Conservation (phyloP, 2,888 invertebrate genomes). For the Cephus pygmeus region DNA sequence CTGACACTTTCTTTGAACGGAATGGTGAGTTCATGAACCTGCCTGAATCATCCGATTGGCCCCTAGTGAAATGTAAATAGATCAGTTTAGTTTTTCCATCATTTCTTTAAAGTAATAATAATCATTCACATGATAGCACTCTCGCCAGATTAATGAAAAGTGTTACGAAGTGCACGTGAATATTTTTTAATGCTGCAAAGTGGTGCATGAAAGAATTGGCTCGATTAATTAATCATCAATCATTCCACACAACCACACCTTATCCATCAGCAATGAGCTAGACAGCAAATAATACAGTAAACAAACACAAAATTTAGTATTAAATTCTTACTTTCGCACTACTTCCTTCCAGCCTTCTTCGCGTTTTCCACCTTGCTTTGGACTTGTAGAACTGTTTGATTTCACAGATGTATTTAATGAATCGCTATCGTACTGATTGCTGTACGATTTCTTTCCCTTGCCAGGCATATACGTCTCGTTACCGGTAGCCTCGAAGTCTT, state of each 20-base stretch:
- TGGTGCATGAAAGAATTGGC: constrained; percentile 20
- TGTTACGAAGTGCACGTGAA: not conserved
- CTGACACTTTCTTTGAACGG: constrained; percentile 91
- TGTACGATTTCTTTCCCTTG: constrained; percentile 62
- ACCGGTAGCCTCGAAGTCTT: constrained; percentile 79
- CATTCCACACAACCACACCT: constrained; percentile 15
- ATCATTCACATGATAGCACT: not conserved
- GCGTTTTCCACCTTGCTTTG: constrained; percentile 76
- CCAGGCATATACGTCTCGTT: constrained; percentile 71
- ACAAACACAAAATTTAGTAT: not conserved
- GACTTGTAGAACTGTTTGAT: constrained; percentile 71
- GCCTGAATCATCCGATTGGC: constrained; percentile 61
- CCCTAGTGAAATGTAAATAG: constrained; percentile 36
- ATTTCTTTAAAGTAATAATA: not conserved
- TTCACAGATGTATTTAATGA: constrained; percentile 51
- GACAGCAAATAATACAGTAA: too few relatives aligned
- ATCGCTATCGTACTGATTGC: constrained; percentile 55
- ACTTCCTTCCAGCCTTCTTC: constrained; percentile 99
- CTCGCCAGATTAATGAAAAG: not conserved
- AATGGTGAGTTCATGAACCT: constrained; percentile 67
- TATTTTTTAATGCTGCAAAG: not conserved
- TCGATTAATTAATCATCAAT: constrained; percentile 17
- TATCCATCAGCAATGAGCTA: not conserved
- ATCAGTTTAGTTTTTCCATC: not conserved
- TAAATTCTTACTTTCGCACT: constrained; percentile 77